Evolutionary conservation across 2,888 invertebrate species (phyloP).

Genomic region (Leptarthrus brevirostris): DNA sequence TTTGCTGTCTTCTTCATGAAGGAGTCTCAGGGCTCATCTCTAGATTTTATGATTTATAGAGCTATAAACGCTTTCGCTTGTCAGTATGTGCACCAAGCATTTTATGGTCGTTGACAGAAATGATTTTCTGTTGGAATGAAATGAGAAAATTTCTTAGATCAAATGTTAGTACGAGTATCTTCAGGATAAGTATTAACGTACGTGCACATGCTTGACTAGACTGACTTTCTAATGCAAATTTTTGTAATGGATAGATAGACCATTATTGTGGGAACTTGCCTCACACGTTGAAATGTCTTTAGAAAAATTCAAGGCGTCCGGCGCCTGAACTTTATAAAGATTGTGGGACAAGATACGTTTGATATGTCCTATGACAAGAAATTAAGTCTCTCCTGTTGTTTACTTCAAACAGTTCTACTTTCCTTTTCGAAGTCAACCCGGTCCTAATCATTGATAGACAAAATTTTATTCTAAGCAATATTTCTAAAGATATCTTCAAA

Average conservation of each 20-base stretch:
- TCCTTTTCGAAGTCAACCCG: no score
- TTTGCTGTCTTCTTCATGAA: background rate
- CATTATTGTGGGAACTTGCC: conserved; percentile 22
- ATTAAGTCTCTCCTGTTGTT: no score
- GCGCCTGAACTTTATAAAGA: no score
- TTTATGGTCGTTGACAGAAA: conserved; percentile 35
- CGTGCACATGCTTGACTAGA: background rate
- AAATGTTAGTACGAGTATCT: background rate
- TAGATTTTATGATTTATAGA: conserved; percentile 34
- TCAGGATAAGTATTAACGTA: no score
- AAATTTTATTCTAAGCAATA: conserved; percentile 11
- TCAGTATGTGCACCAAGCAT: conserved; percentile 12
- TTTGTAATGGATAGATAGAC: conserved; percentile 8
- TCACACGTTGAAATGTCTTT: background rate
- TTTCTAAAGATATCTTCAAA: conserved; percentile 8
- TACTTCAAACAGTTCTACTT: no score
- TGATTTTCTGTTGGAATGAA: conserved; percentile 19
- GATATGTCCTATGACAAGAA: no score
- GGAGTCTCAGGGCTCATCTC: conserved; percentile 13
- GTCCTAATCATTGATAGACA: no score
- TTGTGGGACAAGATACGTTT: no score
- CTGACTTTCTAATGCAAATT: conserved; percentile 42
- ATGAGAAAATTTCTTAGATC: conserved; percentile 9
- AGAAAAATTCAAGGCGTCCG: no score
- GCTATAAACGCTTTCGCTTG: conserved; percentile 21